These are phyloP conservation scores for Plutomurus gul DNA, from an alignment of 1,140 invertebrate species.

Conservation along the genomic window DNA sequence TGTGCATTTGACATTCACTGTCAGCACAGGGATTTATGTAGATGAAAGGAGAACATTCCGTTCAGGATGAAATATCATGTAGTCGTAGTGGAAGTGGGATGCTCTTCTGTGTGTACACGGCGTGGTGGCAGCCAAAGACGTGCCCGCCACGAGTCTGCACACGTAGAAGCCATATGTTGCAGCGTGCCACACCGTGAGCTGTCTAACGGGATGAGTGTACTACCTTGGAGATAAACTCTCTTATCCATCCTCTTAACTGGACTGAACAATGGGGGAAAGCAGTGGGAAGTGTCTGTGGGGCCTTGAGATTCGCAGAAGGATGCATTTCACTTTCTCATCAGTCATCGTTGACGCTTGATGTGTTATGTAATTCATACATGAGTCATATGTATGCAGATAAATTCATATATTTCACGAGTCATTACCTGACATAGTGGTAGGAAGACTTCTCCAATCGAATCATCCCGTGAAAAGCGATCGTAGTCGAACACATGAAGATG, in stretches of 20 bases:
- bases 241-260: too few species aligned
- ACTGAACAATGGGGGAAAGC: too few species aligned
- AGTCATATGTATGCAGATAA: neutral
- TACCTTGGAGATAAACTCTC: too few species aligned
- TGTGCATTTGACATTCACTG: neutral
- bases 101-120: neutral
- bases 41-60: neutral
- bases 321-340: slow-evolving; percentile 2
- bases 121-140: too few species aligned
- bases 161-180: too few species aligned
- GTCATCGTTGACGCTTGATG: neutral
- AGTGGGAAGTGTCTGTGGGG: neutral
- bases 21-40: neutral
- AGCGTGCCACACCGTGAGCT: too few species aligned
- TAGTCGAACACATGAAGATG: slow-evolving; percentile 96
- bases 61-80: neutral
- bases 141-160: too few species aligned
- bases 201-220: too few species aligned
- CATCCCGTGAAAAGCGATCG: slow-evolving; percentile 91
- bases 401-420: slow-evolving; percentile 14
- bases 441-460: slow-evolving; percentile 95
- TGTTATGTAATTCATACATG: neutral
- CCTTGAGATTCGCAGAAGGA: slow-evolving; percentile 11
- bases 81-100: too few species aligned
- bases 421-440: slow-evolving; percentile 85